Evolutionary conservation across 2,888 invertebrate genomes (phyloP).

Genomic region (Caradrina kadenii): DNA sequence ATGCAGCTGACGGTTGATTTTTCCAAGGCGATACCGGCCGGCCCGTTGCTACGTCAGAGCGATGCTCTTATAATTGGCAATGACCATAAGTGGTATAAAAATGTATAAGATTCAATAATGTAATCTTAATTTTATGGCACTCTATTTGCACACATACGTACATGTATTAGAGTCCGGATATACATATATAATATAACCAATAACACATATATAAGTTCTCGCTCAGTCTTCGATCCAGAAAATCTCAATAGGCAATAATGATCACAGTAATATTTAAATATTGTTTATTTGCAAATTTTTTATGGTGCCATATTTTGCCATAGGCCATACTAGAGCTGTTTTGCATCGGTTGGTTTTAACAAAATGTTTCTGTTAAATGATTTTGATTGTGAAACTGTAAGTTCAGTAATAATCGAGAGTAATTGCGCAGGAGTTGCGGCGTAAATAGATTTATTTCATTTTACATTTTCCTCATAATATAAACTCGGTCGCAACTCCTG

Average conservation of each 20-base stretch:
- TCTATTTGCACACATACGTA: conserved; percentile 80
- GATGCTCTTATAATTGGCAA: too few relatives aligned
- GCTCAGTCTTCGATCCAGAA: conserved; percentile 88
- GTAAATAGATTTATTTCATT: background rate
- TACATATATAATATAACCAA: conserved; percentile 68
- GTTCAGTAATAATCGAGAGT: background rate
- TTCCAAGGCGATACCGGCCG: too few relatives aligned
- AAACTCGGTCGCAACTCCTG: conserved; percentile 25
- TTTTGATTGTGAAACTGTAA: conserved; percentile 16
- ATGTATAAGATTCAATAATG: conserved; percentile 70
- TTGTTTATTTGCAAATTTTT: conserved; percentile 75
- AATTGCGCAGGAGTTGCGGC: conserved; percentile 28
- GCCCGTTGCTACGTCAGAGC: too few relatives aligned
- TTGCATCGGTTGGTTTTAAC: conserved; percentile 50
- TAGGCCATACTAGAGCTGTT: conserved; percentile 68
- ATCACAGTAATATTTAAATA: conserved; percentile 80
- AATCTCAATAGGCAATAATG: conserved; percentile 88
- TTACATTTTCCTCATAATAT: too few relatives aligned
- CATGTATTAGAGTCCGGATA: conserved; percentile 75
- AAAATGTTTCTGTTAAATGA: conserved; percentile 10
- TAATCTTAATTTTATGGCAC: conserved; percentile 85
- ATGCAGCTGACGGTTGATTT: too few relatives aligned
- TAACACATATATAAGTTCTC: conserved; percentile 73
- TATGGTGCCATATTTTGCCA: conserved; percentile 79
- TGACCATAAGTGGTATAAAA: conserved; percentile 59